Percentiles rank a stretch among this genome's conserved stretches.
These are phyloP conservation scores for Riparia riparia DNA, from an alignment of 2,113 vertebrate genomes.

Conservation along the genomic window DNA sequence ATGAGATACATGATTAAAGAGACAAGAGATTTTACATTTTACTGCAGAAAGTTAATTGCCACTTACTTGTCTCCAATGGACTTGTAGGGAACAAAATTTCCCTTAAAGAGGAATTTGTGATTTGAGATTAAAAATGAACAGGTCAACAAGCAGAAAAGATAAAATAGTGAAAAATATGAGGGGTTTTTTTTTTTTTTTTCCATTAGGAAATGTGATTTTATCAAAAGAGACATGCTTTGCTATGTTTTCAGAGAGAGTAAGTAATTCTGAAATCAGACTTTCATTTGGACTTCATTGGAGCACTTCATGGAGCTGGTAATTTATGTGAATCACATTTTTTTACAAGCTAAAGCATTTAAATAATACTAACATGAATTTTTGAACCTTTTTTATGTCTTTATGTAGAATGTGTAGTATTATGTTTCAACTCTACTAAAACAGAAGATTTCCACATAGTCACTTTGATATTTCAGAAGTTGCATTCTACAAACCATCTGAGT, in stretches of 20 bases:
- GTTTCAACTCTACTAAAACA: background rate
- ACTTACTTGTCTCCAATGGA: background rate
- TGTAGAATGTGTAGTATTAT: background rate
- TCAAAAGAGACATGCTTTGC: background rate
- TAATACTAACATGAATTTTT: background rate
- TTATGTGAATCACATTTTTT: background rate
- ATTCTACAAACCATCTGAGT: background rate
- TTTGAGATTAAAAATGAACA: slow-evolving; percentile 15
- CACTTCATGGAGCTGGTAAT: background rate
- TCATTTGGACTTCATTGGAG: background rate
- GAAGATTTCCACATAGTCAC: background rate
- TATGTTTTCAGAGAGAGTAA: background rate
- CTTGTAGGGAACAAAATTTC: background rate
- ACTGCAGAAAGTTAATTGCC: slow-evolving; percentile 2
- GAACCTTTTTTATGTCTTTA: background rate
- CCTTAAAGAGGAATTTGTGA: background rate
- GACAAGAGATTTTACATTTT: background rate
- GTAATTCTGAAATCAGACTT: slow-evolving; percentile 16
- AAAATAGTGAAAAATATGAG: background rate
- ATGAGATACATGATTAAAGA: background rate
- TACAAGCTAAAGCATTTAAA: background rate
- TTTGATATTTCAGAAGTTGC: background rate
- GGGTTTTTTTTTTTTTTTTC: slow-evolving; percentile 2
- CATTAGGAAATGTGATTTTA: background rate
- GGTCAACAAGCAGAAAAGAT: background rate